Evolutionary conservation across 2,888 invertebrate species (phyloP).

Genomic region (Parnassius orleans): DNA sequence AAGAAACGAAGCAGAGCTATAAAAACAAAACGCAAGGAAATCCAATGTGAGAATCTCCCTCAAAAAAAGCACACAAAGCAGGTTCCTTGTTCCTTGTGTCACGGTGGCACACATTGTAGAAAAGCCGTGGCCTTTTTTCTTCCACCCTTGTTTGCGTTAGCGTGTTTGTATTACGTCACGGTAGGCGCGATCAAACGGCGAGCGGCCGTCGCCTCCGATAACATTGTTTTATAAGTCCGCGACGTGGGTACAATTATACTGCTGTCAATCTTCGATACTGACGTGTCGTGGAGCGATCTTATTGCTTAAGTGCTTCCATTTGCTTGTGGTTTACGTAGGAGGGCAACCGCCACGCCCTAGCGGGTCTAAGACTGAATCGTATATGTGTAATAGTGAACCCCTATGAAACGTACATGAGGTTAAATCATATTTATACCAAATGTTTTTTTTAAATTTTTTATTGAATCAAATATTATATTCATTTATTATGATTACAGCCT

Average conservation of each 20-base stretch:
- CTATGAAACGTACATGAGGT: too few relatives aligned
- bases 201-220: constrained; percentile 45
- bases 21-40: not conserved
- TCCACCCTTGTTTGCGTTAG: constrained; percentile 53
- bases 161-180: constrained; percentile 46
- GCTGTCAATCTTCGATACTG: constrained; percentile 34
- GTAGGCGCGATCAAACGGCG: constrained; percentile 54
- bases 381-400: too few relatives aligned
- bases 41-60: not conserved
- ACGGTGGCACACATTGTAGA: constrained; percentile 4
- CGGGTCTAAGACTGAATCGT: too few relatives aligned
- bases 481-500: too few relatives aligned
- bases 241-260: constrained; percentile 43
- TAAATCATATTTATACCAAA: too few relatives aligned
- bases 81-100: not conserved
- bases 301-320: constrained; percentile 22
- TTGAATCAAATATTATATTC: too few relatives aligned
- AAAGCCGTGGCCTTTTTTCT: constrained; percentile 42
- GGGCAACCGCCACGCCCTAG: constrained; percentile 15
- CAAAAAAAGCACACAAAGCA: not conserved
- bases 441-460: too few relatives aligned
- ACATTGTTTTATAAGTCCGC: constrained; percentile 44
- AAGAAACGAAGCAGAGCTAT: not conserved
- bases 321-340: constrained; percentile 7
- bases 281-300: constrained; percentile 29